Base-by-base conservation (phyloP, 35 echinoderm and acorn worm genomes). In the Apostichopus japonicus region DNA sequence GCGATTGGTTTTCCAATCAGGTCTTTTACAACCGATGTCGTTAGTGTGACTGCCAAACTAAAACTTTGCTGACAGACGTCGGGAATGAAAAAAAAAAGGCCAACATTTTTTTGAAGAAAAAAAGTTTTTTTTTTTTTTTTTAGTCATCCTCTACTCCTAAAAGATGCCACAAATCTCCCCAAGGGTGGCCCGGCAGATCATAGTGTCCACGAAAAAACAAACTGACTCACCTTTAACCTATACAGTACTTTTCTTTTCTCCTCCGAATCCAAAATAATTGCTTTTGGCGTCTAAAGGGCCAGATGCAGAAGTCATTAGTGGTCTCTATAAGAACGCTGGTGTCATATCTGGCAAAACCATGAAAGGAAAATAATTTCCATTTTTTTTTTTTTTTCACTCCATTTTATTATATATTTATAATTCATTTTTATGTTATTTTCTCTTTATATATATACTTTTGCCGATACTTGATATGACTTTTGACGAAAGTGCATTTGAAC, bases 151-250 rank as follows among this genome's bases (percentile, higher is more conserved):
- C 19, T 67, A 19, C 63, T 67, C 8, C 19, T 67, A 67, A 67
- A 75, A 58, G 53, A 56, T 84, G 17, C 54, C 55, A 58, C 6
- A 55, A 84, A 58, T 84, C 81, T 84, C 81, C 81, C 81, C 81
- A 84, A 84, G 81, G 81, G 81, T 84, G 81, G 81, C 81, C 81
- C n/a, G n/a, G 6, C 54, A 24, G 17, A 84, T 84, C 81, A 84
- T 14, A 59, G 81, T 15, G 55, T 84, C 81, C 19, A 57, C 53
- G 0, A 21, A 57, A 84, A 84, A 84, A 84, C 81, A 84, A 84
- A 84, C 54, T 54, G 81, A 75, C 81, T 84, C 22, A 84, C 81
- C 81, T 84, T 84, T 84, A 54, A 84, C 81, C 81, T 84, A 9
- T 57, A 23, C 53, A 24, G 81, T 84, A 84, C 81, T 84, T 84